These are phyloP conservation scores for Charina bottae DNA, from an alignment of 2,113 vertebrate species.

Conservation along the genomic window DNA sequence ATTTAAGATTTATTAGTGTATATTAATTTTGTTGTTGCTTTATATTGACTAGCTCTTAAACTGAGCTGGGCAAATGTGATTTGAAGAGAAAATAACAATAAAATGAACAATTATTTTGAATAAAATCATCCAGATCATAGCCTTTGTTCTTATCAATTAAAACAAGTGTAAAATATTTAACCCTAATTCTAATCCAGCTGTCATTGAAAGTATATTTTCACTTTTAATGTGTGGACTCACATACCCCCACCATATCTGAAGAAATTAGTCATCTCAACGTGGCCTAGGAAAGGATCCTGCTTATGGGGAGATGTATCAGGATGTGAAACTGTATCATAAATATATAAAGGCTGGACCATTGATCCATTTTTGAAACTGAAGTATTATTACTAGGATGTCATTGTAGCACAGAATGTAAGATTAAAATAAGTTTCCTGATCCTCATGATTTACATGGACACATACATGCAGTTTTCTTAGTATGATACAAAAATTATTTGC, in stretches of 20 bases:
- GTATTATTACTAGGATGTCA: slow-evolving; percentile 3
- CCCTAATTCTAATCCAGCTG: neutral
- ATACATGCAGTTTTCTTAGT: too few relatives aligned
- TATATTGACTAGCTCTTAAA: neutral
- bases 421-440: neutral
- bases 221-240: neutral
- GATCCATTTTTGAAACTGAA: slow-evolving; percentile 5
- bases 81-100: neutral
- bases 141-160: too few relatives aligned
- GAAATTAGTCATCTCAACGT: neutral
- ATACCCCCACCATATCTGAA: neutral
- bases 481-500: too few relatives aligned
- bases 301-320: neutral
- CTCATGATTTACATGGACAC: too few relatives aligned
- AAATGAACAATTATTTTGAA: neutral
- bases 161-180: neutral
- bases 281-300: neutral
- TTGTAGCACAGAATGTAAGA: neutral
- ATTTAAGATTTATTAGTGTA: neutral
- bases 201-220: neutral
- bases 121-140: too few relatives aligned
- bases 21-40: too few relatives aligned
- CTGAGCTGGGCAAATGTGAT: neutral
- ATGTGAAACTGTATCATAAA: neutral
- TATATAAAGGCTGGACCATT: neutral